Evolutionary conservation across 2,797 vertebrate genomes (phyloP).

Genomic region (Pogoniulus pusillus): DNA sequence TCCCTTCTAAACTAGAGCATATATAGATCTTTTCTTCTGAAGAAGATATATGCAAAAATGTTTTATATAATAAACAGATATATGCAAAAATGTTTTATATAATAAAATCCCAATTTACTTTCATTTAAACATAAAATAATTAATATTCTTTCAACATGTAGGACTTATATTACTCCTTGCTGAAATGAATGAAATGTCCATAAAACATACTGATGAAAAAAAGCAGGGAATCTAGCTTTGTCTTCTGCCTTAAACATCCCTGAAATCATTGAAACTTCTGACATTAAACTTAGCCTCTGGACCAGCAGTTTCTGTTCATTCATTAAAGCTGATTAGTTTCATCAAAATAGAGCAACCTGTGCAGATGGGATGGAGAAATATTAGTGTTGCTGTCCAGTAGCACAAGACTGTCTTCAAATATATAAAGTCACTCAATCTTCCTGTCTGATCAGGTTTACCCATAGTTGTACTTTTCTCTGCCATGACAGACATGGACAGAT

Average conservation of each 20-base stretch:
- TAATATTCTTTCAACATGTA: background rate
- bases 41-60: no score
- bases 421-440: background rate
- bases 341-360: background rate
- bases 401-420: background rate
- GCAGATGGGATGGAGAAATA: background rate
- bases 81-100: background rate
- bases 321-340: background rate
- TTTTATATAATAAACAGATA: background rate
- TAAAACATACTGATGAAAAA: background rate
- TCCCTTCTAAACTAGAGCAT: background rate
- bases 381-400: background rate
- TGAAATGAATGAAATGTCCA: background rate
- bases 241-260: background rate
- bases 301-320: background rate
- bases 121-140: background rate
- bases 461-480: background rate
- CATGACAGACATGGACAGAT: fast-evolving
- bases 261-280: background rate
- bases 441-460: background rate
- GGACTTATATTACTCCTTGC: background rate
- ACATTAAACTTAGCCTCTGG: background rate
- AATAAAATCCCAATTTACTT: background rate
- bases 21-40: background rate
- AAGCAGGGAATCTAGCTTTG: background rate